Evolutionary conservation across 37 sponge, comb jelly and placozoan genomes (phyloP), one percentile per base, ranked within the genome.

Genomic region (Crambe crambe): DNA sequence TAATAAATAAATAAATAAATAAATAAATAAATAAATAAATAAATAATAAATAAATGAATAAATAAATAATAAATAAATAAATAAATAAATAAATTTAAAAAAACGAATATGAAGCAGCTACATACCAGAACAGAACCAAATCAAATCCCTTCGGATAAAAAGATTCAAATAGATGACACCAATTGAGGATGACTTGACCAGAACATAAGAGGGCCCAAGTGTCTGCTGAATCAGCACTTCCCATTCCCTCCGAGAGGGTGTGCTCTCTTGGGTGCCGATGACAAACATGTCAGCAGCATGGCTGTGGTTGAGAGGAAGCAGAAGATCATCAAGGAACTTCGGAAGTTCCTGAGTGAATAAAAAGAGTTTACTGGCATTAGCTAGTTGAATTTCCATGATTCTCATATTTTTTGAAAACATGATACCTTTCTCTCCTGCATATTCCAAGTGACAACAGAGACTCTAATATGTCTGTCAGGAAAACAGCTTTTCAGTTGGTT

Each of bases 161-260:
- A 91, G 42, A 5, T 69, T 35, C 34, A 97, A 72, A 34, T 91
- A 80, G 39, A 97, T 75, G 36, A 67, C 80, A 0, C 97, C 97
- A 38, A 88, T 77, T 29, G 80, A 77, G 41, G 82, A 51, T 25
- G 90, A 83, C 40, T 80, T 80, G 20, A 89, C 68, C 42, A 94
- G 74, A 26, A 94, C 87, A 74, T 91, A 90, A 36, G 92, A 68
- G 21, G 95, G 92, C 4, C 97, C 97, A 60, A 97, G 83, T 10
- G 97, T 97, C 76, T 91, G 90, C 78, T 97, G 97, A 3, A 97
- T 42, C 42, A 85, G 79, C 62, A 97, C 83, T 65, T 91, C 93
- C 97, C 97, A 97, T 38, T 94, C 80, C 58, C 51, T 81, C 84
- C 81, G 82, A 44, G 74, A 68, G 40, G 88, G 85, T n/a, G 90